phyloP scores from a whole-genome alignment of 37 sponge, comb jelly and placozoan species.

The Oopsacas minuta region DNA sequence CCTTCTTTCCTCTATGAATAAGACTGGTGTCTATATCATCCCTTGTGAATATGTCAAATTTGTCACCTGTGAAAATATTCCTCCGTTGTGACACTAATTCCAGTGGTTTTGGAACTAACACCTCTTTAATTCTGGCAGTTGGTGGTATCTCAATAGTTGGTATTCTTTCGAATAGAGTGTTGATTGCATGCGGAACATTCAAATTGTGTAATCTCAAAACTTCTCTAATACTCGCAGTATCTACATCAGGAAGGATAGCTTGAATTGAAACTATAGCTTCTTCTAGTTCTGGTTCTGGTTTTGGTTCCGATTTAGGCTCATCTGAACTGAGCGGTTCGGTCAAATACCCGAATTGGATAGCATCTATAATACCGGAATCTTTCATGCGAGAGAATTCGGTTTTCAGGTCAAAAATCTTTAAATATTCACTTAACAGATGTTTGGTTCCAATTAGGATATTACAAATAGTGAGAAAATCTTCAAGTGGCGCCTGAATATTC shows the following conservation, averaged over 20 bases:
- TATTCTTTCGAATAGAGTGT: neutral
- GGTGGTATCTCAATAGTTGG: neutral
- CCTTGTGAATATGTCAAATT: neutral
- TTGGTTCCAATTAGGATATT: neutral
- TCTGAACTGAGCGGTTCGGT: neutral
- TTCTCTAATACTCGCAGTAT: neutral
- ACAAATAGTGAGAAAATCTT: neutral
- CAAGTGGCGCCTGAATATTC: neutral
- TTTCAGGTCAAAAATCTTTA: neutral
- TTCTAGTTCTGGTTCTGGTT: neutral
- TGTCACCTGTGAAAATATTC: slow-evolving; percentile 3
- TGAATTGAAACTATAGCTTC: neutral
- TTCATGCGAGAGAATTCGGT: neutral
- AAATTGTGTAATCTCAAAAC: neutral
- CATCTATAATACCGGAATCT: neutral
- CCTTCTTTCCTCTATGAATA: neutral
- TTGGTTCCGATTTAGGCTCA: neutral
- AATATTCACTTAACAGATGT: neutral
- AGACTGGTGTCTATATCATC: neutral
- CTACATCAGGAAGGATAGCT: neutral
- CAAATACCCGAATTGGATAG: neutral
- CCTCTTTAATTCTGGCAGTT: neutral
- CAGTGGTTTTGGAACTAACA: neutral
- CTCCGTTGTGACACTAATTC: neutral
- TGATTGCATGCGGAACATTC: neutral